Conservation (phyloP, 2,888 invertebrate genomes). For the Amblyjoppa proteus region DNA sequence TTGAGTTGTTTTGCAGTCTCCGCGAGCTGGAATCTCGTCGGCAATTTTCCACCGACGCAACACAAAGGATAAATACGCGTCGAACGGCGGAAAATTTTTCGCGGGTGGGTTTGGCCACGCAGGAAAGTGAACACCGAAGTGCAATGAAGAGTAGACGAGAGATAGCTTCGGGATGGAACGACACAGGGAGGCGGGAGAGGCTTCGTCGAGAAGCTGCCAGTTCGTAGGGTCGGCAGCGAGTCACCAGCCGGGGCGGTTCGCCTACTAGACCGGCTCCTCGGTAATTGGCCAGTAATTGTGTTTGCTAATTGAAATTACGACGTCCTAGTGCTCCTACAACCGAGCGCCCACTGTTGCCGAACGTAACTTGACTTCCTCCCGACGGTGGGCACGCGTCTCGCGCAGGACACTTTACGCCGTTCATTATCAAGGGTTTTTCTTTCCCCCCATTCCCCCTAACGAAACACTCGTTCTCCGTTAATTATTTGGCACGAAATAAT, state of each 20-base stretch:
- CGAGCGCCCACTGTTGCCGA: slow-evolving; percentile 50
- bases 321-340: slow-evolving; percentile 56
- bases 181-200: slow-evolving; percentile 6
- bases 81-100: not conserved
- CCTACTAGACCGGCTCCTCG: slow-evolving; percentile 69
- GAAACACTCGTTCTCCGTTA: not conserved
- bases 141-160: slow-evolving; percentile 47
- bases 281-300: slow-evolving; percentile 81
- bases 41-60: not conserved
- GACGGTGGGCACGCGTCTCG: slow-evolving; percentile 37
- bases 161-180: not conserved
- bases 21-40: not conserved
- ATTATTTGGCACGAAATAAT: slow-evolving; percentile 13
- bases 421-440: not conserved
- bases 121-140: slow-evolving; percentile 7
- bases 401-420: slow-evolving; percentile 31
- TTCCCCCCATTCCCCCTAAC: not conserved
- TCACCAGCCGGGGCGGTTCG: slow-evolving; percentile 7
- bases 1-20: not conserved
- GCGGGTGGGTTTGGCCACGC: not conserved
- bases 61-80: not conserved
- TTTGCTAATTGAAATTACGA: slow-evolving; percentile 82
- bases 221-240: slow-evolving; percentile 46
- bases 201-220: slow-evolving; percentile 29
- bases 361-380: slow-evolving; percentile 56